Base-by-base conservation (phyloP, 2,113 vertebrate genomes). In the Ondatra zibethicus region DNA sequence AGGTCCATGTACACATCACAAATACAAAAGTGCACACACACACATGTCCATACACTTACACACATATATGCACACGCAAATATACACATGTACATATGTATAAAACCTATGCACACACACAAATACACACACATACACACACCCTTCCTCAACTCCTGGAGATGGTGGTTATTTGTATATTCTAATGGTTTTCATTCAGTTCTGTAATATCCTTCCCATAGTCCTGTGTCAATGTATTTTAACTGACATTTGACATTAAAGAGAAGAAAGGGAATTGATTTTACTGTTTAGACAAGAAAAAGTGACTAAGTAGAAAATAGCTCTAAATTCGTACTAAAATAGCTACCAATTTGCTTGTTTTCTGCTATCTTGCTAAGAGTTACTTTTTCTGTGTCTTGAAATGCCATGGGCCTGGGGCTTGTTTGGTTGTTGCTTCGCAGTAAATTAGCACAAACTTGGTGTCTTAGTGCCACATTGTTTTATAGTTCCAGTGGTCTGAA, bases 391-490 rank as follows among this genome's bases (percentile, higher is more conserved):
- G 33, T 45, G 9, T 66, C 4, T 93, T 92, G 25, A 29, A 77
- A 8, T 50, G 0, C 7, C 33, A 27, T 16, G 11, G 72, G 55
- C 4, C 0, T 55, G 10, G 0, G 1, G 0, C 23, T 2, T 7
- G 7, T 90, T n/a, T 89, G 45, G 4, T 65, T 45, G 3, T 63
- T 36, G 39, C 80, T 11, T 73, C 77, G 39, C 72, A 80, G 89
- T 23, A 65, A 47, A 84, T 89, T 31, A 4, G 4, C 19, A 66
- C 8, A n/a, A 63, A 94, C 1, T 39, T 21, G 39, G 36, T 65
- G 23, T 17, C 25, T 81, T 61, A 25, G 82, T 65, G 21, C 11
- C 31, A 39, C 25, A 75, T 75, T 65, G 31, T 25, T 7, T 84
- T 96, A 73, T 1, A 36, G 1, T 73, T 70, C 7, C 73, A 4